phyloP scores from a whole-genome alignment of 2,888 invertebrate genomes.

The Pachycephus smyrnensis region DNA sequence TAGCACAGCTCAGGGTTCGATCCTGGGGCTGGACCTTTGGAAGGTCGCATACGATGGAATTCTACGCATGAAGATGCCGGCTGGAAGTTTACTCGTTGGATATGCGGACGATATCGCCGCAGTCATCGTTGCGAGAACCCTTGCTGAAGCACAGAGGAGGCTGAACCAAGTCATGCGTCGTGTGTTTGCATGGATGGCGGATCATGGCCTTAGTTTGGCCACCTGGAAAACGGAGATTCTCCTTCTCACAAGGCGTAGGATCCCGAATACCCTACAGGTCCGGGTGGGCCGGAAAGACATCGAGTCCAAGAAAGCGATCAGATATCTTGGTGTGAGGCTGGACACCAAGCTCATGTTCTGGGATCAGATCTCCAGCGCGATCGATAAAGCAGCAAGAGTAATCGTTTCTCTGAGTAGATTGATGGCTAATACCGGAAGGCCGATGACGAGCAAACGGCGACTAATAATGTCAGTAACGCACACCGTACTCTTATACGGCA shows the following conservation, averaged over 20 bases:
- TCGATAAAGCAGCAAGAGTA: slow-evolving; percentile 31
- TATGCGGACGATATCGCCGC: slow-evolving; percentile 26
- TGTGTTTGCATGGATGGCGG: slow-evolving; percentile 16
- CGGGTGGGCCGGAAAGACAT: slow-evolving; percentile 22
- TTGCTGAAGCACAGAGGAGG: slow-evolving; percentile 11
- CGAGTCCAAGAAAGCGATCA: slow-evolving; percentile 19
- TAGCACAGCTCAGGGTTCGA: slow-evolving; percentile 17
- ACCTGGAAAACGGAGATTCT: slow-evolving; percentile 31
- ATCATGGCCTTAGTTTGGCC: slow-evolving; percentile 26
- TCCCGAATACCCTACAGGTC: slow-evolving; percentile 24
- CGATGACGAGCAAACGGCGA: slow-evolving; percentile 26
- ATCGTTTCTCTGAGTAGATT: too few species aligned
- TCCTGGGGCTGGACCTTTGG: slow-evolving; percentile 23
- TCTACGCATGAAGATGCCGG: slow-evolving; percentile 24
- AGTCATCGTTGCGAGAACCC: slow-evolving; percentile 15
- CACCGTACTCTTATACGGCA: slow-evolving; percentile 37
- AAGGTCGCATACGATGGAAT: slow-evolving; percentile 21
- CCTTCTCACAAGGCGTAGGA: slow-evolving; percentile 28
- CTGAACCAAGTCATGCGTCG: slow-evolving; percentile 15
- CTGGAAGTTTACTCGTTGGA: slow-evolving; percentile 15
- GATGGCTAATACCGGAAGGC: too few species aligned
- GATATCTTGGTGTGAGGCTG: slow-evolving; percentile 38
- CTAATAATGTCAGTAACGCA: slow-evolving; percentile 26
- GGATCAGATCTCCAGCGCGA: slow-evolving; percentile 27
- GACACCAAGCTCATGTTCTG: slow-evolving; percentile 31